Percentiles rank a stretch among this genome's conserved stretches.
Conservation (phyloP, 2,797 vertebrate species). For the Eospalax fontanierii region DNA sequence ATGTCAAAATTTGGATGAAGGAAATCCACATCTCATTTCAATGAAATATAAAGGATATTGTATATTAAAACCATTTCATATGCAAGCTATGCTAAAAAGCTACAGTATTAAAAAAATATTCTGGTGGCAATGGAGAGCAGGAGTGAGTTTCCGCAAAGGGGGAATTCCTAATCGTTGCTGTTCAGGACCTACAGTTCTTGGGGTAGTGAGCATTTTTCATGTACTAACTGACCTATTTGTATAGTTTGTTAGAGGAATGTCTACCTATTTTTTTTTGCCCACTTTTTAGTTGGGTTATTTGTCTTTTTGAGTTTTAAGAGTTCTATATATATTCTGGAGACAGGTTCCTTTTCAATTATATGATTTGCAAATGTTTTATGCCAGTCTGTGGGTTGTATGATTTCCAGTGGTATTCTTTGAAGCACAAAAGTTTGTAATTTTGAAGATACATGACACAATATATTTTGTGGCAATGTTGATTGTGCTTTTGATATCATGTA, state of each 20-base stretch:
- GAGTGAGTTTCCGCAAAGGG: not conserved
- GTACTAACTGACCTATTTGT: not conserved
- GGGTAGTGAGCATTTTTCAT: not conserved
- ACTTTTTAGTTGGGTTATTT: not conserved
- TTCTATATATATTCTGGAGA: slow-evolving; percentile 5
- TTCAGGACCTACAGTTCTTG: not conserved
- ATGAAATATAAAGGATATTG: slow-evolving; percentile 2
- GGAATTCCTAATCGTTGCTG: not conserved
- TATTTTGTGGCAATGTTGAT: not conserved
- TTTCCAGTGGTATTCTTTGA: slow-evolving; percentile 46
- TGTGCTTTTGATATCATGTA: slow-evolving; percentile 27
- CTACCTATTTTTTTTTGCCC: not conserved
- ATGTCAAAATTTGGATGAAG: not conserved
- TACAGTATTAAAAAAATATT: not conserved
- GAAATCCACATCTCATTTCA: not conserved
- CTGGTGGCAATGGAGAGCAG: not conserved
- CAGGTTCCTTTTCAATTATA: not conserved
- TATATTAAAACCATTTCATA: not conserved
- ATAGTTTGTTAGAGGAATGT: slow-evolving; percentile 40
- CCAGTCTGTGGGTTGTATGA: slow-evolving; percentile 2
- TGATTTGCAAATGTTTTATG: slow-evolving; percentile 30
- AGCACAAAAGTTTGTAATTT: not conserved
- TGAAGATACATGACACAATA: not conserved
- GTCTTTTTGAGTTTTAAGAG: slow-evolving; percentile 35
- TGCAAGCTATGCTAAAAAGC: not conserved